phyloP scores from a whole-genome alignment of 2,113 vertebrate genomes.

The Plotosus lineatus region DNA sequence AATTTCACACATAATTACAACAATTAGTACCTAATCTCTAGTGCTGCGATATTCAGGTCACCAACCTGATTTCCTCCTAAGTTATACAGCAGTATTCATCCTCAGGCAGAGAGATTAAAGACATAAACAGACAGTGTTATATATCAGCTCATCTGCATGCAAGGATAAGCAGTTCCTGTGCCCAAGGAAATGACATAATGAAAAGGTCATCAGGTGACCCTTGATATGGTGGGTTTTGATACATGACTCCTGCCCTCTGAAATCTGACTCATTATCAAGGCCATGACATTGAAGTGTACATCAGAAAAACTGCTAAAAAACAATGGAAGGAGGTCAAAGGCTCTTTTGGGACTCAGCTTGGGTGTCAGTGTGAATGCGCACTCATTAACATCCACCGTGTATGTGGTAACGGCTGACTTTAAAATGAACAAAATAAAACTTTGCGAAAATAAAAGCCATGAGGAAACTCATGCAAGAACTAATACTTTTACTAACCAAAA shows the following conservation, averaged over 20 bases:
- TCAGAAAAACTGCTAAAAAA: slow-evolving; percentile 49
- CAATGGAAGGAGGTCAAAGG: slow-evolving; percentile 51
- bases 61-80: slow-evolving; percentile 47
- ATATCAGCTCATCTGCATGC: slow-evolving; percentile 65
- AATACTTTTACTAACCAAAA: no score
- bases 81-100: slow-evolving; percentile 51
- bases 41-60: slow-evolving; percentile 20
- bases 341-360: slow-evolving; percentile 42
- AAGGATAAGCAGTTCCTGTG: slow-evolving; percentile 66
- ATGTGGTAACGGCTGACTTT: not conserved
- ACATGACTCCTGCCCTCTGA: slow-evolving; percentile 4
- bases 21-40: slow-evolving; percentile 9
- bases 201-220: slow-evolving; percentile 64
- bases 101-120: slow-evolving; percentile 53
- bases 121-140: slow-evolving; percentile 39
- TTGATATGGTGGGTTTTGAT: slow-evolving; percentile 38
- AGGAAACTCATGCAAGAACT: not conserved
- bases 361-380: slow-evolving; percentile 38
- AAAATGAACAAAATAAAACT: not conserved
- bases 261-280: slow-evolving; percentile 21
- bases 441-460: not conserved
- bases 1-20: slow-evolving; percentile 6
- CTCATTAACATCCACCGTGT: slow-evolving; percentile 44
- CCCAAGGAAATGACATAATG: slow-evolving; percentile 54
- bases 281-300: slow-evolving; percentile 20